Evolutionary conservation across 2,888 invertebrate genomes (phyloP), one percentile per base, ranked within the genome.

Genomic region (Tenthredo amoena): DNA sequence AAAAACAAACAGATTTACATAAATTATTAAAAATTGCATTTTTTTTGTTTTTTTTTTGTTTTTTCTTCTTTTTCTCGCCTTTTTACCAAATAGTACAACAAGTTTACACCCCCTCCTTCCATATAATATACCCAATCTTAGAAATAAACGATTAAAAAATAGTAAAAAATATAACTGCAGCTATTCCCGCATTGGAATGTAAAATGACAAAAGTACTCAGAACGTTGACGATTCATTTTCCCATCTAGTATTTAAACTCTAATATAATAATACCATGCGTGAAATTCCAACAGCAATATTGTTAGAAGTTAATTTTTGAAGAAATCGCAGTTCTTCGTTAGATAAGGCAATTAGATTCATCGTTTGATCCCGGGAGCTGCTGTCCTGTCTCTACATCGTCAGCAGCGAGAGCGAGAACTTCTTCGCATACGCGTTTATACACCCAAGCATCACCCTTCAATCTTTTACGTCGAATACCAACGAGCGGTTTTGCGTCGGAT

Each of bases 361-460:
- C 88, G 18, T 50, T 87, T 84, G 87, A 50, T 12, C 68, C 43
- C 2, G 65, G 9, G 6, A 71, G 88, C 21, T 87, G 84, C n/a
- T 87, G 84, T 77, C 90, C 88, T n/a, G 86, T 86, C 18, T 91
- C 87, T 37, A 90, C 88, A 76, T 90, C 90, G 76, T 92, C 91
- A n/a, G 94, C 93, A 72, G 95, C 94, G 85, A 96, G 91, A 7
- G 95, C 95, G 40, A 96, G 92, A 40, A 97, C 95, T 91, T 97
- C 96, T 92, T 97, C 97, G 91, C 97, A 97, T 50, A 97, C 95
- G 88, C 95, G 95, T 92, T 97, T 97, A 93, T 97, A 97, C 87
- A 96, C 95, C 97, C 97, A 97, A 0, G 96, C 96, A 91, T 97
- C 96, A 0, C 97, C 97, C 91, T 96, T 96, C 71, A 97, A 95